Evolutionary conservation across 2,888 invertebrate genomes (phyloP), one percentile per base, ranked within the genome.

Genomic region (Cosmorhoe ocellata): DNA sequence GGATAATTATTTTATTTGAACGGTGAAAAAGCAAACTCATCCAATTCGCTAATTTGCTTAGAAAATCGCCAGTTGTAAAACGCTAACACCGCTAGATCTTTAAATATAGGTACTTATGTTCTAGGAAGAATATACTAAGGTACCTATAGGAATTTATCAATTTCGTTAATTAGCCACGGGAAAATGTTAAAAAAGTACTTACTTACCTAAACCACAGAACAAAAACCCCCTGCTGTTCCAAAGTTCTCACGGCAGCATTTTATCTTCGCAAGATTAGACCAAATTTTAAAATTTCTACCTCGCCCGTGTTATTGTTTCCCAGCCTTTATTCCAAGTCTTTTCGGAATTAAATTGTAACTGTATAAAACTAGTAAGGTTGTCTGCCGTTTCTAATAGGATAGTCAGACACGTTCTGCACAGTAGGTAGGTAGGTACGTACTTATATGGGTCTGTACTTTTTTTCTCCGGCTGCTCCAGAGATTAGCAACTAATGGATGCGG

Each of bases 111-210:
- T n/a, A n/a, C n/a, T n/a, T n/a, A n/a, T n/a, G n/a, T n/a, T n/a
- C n/a, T n/a, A n/a, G n/a, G n/a, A n/a, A n/a, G n/a, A n/a, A n/a
- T n/a, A n/a, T n/a, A n/a, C n/a, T n/a, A n/a, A n/a, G n/a, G n/a
- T n/a, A 18, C 18, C 18, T 4, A 18, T 18, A 18, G 4, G 18
- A 18, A 18, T 3, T 18, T 18, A 18, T 18, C 18, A 18, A 18
- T 18, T 18, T 18, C 18, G 4, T n/a, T 2, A 18, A 56, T 58
- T 48, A 63, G 43, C 41, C 37, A 45, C 42, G 50, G 36, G 56
- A 61, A 59, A 61, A 58, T 53, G 42, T 48, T 47, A 53, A 38
- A 59, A 58, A 58, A 61, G 59, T 48, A 36, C 47, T 58, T 40
- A 40, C 54, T 31, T 48, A 36, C 18, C n/a, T 40, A 30, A 26